These are phyloP conservation scores for Hippopotamus amphibius DNA, from an alignment of 2,113 vertebrate genomes.

Conservation along the genomic window DNA sequence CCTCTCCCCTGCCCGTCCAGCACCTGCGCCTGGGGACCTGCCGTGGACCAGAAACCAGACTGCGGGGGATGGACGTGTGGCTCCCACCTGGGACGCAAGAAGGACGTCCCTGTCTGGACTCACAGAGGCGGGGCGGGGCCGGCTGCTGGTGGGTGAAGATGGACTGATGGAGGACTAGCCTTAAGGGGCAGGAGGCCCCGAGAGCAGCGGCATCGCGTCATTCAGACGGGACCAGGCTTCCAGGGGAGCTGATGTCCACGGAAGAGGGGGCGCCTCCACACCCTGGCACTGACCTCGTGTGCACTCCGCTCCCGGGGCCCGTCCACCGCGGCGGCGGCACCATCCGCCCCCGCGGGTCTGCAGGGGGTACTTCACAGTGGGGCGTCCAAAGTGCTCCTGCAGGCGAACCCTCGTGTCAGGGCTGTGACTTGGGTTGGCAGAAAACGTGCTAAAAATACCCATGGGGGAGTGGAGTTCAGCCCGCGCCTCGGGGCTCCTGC, in stretches of 20 bases:
- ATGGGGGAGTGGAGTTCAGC: not conserved
- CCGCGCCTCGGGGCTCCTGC: not conserved
- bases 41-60: not conserved
- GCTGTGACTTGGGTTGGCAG: not conserved
- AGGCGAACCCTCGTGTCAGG: not conserved
- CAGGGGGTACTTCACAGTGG: conserved; percentile 6
- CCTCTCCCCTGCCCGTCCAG: not conserved
- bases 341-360: not conserved
- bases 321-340: not conserved
- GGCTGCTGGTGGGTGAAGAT: too few species aligned
- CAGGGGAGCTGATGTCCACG: not conserved
- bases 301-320: not conserved
- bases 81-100: not conserved
- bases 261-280: not conserved
- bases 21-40: fast-evolving
- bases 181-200: not conserved
- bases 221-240: not conserved
- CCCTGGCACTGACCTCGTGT: not conserved
- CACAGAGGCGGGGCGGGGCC: fast-evolving
- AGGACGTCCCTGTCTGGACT: not conserved
- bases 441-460: not conserved
- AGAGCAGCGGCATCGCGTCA: not conserved
- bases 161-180: too few species aligned
- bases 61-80: fast-evolving
- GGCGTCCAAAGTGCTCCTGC: not conserved